Evolutionary conservation across 2,797 vertebrate genomes (phyloP).

Genomic region (Pyrrhura leucotis): DNA sequence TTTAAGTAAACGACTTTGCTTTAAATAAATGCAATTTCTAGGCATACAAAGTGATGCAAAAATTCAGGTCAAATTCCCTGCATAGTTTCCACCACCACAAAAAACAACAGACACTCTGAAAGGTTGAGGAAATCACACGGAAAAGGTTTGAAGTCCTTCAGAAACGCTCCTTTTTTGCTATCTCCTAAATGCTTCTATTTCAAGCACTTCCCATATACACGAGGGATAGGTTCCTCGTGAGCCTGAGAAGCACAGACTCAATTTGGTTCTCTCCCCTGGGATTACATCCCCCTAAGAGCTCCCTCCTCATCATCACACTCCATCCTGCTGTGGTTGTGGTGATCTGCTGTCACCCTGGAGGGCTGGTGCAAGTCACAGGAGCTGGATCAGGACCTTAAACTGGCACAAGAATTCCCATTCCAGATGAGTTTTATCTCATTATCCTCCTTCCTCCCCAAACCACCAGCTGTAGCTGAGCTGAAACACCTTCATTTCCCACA

Average conservation of each 20-base stretch:
- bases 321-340: rapidly evolving
- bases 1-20: background rate
- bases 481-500: background rate
- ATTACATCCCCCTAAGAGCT: background rate
- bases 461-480: background rate
- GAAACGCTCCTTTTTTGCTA: background rate
- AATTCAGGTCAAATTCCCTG: conserved; percentile 10
- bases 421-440: background rate
- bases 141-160: background rate
- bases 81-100: conserved; percentile 9
- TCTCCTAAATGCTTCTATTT: conserved; percentile 5
- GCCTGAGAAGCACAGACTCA: background rate
- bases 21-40: background rate
- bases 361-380: background rate
- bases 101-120: conserved; percentile 1
- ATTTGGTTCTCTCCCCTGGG: background rate
- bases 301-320: background rate
- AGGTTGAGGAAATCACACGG: background rate
- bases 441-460: background rate
- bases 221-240: background rate
- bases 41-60: background rate
- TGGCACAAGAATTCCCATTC: background rate
- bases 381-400: background rate
- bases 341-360: background rate
- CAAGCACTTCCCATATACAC: background rate